These are phyloP conservation scores for Pediacus dermestoides DNA, from an alignment of 2,888 invertebrate species.

Conservation along the genomic window DNA sequence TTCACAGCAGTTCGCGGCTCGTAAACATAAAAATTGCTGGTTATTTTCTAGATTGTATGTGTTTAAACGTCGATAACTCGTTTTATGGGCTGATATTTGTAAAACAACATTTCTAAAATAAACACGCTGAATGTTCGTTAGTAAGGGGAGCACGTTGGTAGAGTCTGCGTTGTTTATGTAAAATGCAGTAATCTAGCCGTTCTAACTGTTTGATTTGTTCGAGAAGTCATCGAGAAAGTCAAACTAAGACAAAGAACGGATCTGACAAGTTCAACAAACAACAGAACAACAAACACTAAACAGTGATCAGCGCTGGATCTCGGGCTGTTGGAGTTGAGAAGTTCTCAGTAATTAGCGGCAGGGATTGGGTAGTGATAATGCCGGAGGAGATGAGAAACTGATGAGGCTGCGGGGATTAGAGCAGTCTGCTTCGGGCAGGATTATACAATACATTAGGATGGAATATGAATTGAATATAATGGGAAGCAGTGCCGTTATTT, in stretches of 20 bases:
- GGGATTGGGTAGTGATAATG: conserved; percentile 46
- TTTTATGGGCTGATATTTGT: conserved; percentile 28
- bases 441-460: conserved; percentile 42
- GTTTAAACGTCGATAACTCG: conserved; percentile 27
- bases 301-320: conserved; percentile 36
- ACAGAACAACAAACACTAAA: conserved; percentile 45
- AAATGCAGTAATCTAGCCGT: too few relatives aligned
- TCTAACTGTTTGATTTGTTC: conserved; percentile 24
- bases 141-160: too few relatives aligned
- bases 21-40: conserved; percentile 46
- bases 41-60: conserved; percentile 43
- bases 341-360: conserved; percentile 47
- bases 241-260: conserved; percentile 23
- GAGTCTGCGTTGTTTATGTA: not conserved
- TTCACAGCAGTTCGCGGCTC: conserved; percentile 43
- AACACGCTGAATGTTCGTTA: too few relatives aligned
- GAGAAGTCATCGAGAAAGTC: conserved; percentile 17
- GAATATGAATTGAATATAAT: conserved; percentile 42
- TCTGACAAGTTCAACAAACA: conserved; percentile 34
- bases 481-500: conserved; percentile 28
- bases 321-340: conserved; percentile 29
- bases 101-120: too few relatives aligned
- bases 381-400: conserved; percentile 46
- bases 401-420: conserved; percentile 46
- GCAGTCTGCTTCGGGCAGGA: conserved; percentile 37